Evolutionary conservation across 2,888 invertebrate species (phyloP).

Genomic region (Tupiocoris notatus): DNA sequence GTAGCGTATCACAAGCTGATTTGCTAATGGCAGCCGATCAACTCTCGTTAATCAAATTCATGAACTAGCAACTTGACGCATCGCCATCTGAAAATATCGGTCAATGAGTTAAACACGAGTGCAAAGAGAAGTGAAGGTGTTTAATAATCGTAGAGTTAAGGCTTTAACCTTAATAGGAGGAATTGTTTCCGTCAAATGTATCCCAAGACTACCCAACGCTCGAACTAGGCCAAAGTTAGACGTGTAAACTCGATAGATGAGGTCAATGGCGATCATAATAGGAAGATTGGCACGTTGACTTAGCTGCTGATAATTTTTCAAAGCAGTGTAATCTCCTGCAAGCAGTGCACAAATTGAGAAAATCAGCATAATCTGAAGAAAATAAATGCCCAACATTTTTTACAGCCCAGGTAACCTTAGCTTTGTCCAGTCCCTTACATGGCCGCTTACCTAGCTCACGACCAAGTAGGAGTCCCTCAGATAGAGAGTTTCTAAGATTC

Average conservation of each 20-base stretch:
- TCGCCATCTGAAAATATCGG: neutral
- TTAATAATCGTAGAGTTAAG: too few relatives aligned
- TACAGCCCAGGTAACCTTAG: too few relatives aligned
- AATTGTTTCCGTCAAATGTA: constrained; percentile 76
- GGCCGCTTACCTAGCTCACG: constrained; percentile 62
- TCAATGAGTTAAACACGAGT: too few relatives aligned
- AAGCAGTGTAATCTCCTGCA: constrained; percentile 54
- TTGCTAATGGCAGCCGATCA: too few relatives aligned
- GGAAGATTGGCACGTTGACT: constrained; percentile 86
- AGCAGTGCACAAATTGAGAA: too few relatives aligned
- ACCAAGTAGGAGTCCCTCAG: constrained; percentile 71
- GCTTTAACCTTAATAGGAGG: constrained; percentile 70
- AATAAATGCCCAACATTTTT: too few relatives aligned
- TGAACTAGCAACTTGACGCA: neutral
- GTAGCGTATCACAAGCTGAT: too few relatives aligned
- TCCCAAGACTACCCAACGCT: constrained; percentile 74
- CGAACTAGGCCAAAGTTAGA: constrained; percentile 69
- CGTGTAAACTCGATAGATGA: constrained; percentile 76
- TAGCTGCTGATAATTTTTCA: constrained; percentile 78
- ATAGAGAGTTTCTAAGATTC: constrained; percentile 68
- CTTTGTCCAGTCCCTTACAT: too few relatives aligned
- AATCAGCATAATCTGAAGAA: too few relatives aligned
- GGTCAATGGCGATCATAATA: constrained; percentile 82
- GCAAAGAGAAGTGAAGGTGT: too few relatives aligned
- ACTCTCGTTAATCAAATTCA: too few relatives aligned